Conservation (phyloP, 1,140 invertebrate species). For the Drosophila lowei region DNA sequence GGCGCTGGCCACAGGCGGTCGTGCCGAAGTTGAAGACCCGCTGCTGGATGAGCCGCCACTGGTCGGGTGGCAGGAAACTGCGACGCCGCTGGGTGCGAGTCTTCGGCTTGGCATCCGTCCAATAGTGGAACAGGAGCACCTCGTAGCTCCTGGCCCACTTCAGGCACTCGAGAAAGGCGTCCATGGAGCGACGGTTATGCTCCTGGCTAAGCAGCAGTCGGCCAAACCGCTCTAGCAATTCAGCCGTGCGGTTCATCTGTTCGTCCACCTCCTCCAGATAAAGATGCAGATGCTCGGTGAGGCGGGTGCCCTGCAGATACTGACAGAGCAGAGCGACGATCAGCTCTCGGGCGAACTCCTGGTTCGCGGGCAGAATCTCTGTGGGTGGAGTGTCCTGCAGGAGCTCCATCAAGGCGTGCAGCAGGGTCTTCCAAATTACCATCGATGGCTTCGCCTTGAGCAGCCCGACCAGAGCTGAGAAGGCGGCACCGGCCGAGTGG, state of each 20-base stretch:
- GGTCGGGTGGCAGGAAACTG: slow-evolving; percentile 50
- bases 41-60: slow-evolving; percentile 72
- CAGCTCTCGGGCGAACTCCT: slow-evolving; percentile 61
- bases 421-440: slow-evolving; percentile 75
- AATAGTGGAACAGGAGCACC: slow-evolving; percentile 58
- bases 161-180: slow-evolving; percentile 68
- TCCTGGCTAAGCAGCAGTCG: slow-evolving; percentile 53
- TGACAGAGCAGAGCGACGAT: slow-evolving; percentile 68
- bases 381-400: slow-evolving; percentile 23
- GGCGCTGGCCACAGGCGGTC: slow-evolving; percentile 49
- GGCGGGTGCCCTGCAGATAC: slow-evolving; percentile 64
- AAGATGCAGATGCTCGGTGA: slow-evolving; percentile 66
- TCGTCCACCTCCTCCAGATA: slow-evolving; percentile 43
- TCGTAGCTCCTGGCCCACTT: slow-evolving; percentile 59
- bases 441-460: slow-evolving; percentile 75
- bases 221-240: slow-evolving; percentile 61
- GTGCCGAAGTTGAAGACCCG: slow-evolving; percentile 78
- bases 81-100: slow-evolving; percentile 10
- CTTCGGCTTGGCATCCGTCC: slow-evolving; percentile 54
- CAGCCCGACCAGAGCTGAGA: slow-evolving; percentile 61
- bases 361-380: slow-evolving; percentile 23
- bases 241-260: slow-evolving; percentile 39
- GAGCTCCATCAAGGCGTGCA: slow-evolving; percentile 61
- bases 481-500: slow-evolving; percentile 56
- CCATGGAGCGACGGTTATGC: slow-evolving; percentile 72